Percentiles rank a stretch among this genome's conserved stretches.
phyloP scores from a whole-genome alignment of 2,797 vertebrate species.

The Limosa lapponica region DNA sequence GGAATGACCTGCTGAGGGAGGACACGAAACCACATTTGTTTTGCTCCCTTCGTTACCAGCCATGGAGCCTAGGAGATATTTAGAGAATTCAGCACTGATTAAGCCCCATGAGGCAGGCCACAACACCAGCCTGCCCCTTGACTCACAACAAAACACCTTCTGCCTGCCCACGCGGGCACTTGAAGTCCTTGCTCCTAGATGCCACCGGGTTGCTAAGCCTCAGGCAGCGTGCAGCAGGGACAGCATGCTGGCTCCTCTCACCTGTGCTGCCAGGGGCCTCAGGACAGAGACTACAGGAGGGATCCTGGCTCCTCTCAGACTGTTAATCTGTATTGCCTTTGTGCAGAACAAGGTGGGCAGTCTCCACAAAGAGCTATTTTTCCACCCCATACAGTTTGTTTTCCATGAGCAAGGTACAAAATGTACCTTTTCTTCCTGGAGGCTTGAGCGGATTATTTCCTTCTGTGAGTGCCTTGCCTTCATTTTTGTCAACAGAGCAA shows the following conservation, averaged over 20 bases:
- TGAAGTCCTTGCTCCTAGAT: neutral
- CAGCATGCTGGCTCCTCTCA: neutral
- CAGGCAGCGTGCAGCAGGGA: neutral
- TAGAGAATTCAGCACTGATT: neutral
- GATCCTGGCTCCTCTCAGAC: neutral
- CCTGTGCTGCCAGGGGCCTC: fast-evolving
- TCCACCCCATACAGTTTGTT: neutral
- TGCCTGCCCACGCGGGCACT: neutral
- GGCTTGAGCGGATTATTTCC: neutral
- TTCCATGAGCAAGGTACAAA: neutral
- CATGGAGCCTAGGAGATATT: neutral
- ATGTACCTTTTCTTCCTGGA: neutral
- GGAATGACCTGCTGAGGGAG: neutral
- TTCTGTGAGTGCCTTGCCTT: neutral
- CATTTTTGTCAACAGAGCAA: neutral
- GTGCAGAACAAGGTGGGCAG: neutral
- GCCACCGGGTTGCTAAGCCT: neutral
- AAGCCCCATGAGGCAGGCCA: neutral
- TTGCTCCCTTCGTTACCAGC: neutral
- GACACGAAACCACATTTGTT: neutral
- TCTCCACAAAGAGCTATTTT: neutral
- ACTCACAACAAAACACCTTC: neutral
- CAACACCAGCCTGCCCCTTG: neutral
- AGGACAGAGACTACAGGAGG: neutral
- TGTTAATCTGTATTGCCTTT: neutral